Conservation (phyloP, 1,140 invertebrate genomes). For the Temnothorax nylanderi region DNA sequence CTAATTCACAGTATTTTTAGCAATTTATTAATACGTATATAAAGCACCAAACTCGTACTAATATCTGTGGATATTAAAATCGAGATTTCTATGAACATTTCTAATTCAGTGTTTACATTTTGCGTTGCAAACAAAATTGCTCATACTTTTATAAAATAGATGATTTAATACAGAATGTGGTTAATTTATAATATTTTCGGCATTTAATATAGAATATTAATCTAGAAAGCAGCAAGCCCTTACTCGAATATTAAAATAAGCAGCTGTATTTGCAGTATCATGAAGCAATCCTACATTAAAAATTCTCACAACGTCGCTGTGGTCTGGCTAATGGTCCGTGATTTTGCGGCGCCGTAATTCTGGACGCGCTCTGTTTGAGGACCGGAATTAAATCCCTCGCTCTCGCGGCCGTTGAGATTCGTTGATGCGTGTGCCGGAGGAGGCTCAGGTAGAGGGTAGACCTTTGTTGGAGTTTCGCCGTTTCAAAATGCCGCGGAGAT, state of each 20-base stretch:
- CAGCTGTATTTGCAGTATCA: neutral
- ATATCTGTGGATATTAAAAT: neutral
- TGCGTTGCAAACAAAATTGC: neutral
- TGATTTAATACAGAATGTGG: too few species aligned
- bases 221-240: neutral
- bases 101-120: neutral
- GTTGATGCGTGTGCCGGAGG: constrained; percentile 29
- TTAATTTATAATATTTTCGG: neutral
- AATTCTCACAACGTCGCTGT: neutral
- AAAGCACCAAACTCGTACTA: neutral
- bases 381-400: constrained; percentile 22
- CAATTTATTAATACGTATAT: neutral
- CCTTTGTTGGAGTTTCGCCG: constrained; percentile 29
- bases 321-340: neutral
- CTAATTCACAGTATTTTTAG: neutral
- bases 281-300: neutral
- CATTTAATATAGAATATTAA: neutral
- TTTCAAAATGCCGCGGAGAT: constrained; percentile 27
- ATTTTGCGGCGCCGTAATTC: neutral
- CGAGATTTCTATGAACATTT: neutral
- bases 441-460: constrained; percentile 37
- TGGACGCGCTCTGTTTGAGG: neutral
- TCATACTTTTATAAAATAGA: neutral
- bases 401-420: neutral
- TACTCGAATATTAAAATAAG: neutral